Evolutionary conservation across 2,113 vertebrate genomes (phyloP).

Genomic region (Pipra filicauda): DNA sequence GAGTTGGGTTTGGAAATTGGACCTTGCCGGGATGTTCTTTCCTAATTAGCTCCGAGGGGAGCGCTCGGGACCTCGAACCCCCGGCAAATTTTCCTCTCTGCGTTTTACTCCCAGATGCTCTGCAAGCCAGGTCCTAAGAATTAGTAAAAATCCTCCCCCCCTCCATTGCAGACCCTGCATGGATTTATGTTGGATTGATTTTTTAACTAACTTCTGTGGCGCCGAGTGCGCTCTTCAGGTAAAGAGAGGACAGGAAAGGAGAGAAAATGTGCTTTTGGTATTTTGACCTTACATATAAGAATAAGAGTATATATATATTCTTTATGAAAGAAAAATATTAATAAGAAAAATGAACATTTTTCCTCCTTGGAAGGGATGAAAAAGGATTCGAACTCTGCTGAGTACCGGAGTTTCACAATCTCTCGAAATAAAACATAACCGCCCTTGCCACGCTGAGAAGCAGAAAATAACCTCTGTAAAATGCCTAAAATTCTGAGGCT

Average conservation of each 20-base stretch:
- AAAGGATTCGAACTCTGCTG: background rate
- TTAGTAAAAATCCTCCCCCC: background rate
- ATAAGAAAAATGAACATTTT: background rate
- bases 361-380: background rate
- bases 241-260: background rate
- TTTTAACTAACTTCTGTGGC: background rate
- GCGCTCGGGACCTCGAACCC: background rate
- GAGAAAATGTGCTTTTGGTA: background rate
- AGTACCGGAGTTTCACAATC: background rate
- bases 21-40: background rate
- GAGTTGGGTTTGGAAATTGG: background rate
- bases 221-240: background rate
- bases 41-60: conserved; percentile 22
- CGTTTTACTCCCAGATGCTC: background rate
- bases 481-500: background rate
- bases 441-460: rapidly evolving
- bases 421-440: background rate
- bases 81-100: background rate
- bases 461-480: background rate
- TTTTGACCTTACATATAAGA: background rate
- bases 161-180: background rate
- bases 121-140: background rate
- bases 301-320: background rate
- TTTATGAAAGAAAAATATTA: background rate
- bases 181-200: background rate